A percentile compares a stretch with the other conserved stretches of the same genome.
Evolutionary conservation across 2,113 vertebrate species (phyloP).

Genomic region (Odocoileus hemionus): DNA sequence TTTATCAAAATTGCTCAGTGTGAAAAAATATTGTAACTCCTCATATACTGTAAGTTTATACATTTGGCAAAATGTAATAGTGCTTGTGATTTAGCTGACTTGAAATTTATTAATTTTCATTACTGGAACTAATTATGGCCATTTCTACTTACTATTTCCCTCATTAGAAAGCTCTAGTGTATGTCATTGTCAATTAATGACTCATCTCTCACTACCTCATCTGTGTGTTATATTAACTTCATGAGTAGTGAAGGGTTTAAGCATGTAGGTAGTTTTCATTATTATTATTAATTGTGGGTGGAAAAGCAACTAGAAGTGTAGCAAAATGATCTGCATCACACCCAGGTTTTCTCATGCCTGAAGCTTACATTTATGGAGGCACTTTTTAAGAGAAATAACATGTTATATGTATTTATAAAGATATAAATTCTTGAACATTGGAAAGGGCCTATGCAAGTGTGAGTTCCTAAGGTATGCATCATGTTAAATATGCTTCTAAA

Average conservation of each 20-base stretch:
- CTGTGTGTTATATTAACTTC: background rate
- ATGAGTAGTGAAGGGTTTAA: background rate
- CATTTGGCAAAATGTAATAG: background rate
- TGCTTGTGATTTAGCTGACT: background rate
- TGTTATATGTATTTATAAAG: background rate
- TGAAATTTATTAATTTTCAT: slow-evolving; percentile 12
- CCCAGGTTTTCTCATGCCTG: background rate
- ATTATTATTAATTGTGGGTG: background rate
- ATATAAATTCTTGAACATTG: background rate
- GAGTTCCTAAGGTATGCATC: background rate
- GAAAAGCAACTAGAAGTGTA: background rate
- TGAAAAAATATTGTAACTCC: background rate
- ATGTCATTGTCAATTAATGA: background rate
- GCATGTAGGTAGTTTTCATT: background rate
- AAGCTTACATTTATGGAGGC: background rate
- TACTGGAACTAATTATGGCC: background rate
- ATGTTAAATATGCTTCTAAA: background rate
- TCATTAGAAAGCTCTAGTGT: background rate
- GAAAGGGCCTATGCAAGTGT: background rate
- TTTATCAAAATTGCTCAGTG: background rate
- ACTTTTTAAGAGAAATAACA: background rate
- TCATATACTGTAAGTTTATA: background rate
- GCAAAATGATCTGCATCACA: background rate
- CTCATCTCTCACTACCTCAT: background rate
- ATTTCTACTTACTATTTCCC: background rate